Evolutionary conservation across 2,113 vertebrate species (phyloP).

Genomic region (Sclerurus mexicanus): DNA sequence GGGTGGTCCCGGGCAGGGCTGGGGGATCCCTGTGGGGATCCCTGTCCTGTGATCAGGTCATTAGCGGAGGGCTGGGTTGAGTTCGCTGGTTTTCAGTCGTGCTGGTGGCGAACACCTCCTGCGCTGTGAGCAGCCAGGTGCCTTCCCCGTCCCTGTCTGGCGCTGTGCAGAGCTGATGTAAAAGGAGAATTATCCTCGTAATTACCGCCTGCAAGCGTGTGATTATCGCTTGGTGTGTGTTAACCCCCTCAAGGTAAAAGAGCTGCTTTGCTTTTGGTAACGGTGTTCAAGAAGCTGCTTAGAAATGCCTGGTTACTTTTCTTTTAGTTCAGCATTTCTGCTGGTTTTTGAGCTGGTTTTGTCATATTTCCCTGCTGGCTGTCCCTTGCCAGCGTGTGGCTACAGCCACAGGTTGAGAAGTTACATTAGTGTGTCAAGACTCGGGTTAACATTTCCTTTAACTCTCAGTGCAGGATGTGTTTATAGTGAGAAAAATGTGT

Average conservation of each 20-base stretch:
- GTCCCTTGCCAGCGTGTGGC: not conserved
- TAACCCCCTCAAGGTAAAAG: not conserved
- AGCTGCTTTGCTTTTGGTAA: not conserved
- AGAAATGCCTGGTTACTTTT: not conserved
- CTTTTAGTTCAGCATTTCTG: not conserved
- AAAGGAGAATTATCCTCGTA: not conserved
- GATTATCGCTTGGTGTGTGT: not conserved
- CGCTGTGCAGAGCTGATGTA: fast-evolving
- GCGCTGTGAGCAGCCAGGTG: fast-evolving
- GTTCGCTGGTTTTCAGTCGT: not conserved
- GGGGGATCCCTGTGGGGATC: too few relatives aligned
- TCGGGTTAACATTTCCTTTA: not conserved
- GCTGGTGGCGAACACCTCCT: fast-evolving
- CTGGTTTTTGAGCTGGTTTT: fast-evolving
- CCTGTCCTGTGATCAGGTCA: too few relatives aligned
- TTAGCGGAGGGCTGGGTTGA: not conserved
- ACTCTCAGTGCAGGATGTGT: not conserved
- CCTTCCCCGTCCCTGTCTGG: too few relatives aligned
- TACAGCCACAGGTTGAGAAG: not conserved
- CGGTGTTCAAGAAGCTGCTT: not conserved
- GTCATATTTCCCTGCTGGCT: not conserved
- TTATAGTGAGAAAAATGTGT: not conserved
- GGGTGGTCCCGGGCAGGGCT: not conserved
- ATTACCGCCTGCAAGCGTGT: not conserved
- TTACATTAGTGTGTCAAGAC: not conserved